Base-by-base conservation (phyloP, 2,113 vertebrate species). In the Dicerorhinus sumatrensis region DNA sequence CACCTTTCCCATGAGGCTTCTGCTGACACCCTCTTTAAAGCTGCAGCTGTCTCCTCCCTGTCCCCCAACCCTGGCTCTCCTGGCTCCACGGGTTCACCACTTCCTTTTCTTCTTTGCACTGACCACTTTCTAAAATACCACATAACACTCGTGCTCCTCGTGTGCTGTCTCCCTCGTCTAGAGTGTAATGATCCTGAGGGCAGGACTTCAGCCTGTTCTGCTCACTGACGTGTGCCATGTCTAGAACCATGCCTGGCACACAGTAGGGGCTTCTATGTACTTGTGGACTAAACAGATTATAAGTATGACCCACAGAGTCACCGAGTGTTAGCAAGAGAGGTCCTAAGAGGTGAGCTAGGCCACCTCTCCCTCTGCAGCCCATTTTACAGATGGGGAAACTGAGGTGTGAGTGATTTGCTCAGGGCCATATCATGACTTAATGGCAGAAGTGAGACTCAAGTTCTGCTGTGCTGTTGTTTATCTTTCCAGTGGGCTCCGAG, bases 181-280 rank as follows among this genome's bases (percentile, higher is more conserved):
- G 23, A 9, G 2, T 25, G 5, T 11, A 5, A 1, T 46, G 29
- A 8, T 17, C 27, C 1, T 6, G 0, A 33, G 81, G 67, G 91
- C 42, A 13, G 46, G 25, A n/a, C 56, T 70, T 31, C 2, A 54
- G 58, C 48, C 46, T 13, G 20, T 72, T 39, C 42, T 77, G 82
- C 11, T 76, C 67, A 8, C 80, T 36, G 70, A 16, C 8, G 1
- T n/a, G 77, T 60, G 36, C 39, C 0, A 86, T 2, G 46, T 33
- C 14, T 58, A 4, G 20, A 75, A 27, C 5, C 8, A 36, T 6
- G 18, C 29, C n/a, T 5, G 2, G 54, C 62, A 48, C 51, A 29
- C 33, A 5, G 33, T 1, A n/a, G 42, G 60, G 2, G 29, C 29
- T 54, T 2, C 5, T 23, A 31, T 2, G n/a, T 13, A 2, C 13